A percentile compares a stretch with the other conserved stretches of the same genome.
Conservation (phyloP, 2,888 invertebrate species). For the Aspidapion aeneum region DNA sequence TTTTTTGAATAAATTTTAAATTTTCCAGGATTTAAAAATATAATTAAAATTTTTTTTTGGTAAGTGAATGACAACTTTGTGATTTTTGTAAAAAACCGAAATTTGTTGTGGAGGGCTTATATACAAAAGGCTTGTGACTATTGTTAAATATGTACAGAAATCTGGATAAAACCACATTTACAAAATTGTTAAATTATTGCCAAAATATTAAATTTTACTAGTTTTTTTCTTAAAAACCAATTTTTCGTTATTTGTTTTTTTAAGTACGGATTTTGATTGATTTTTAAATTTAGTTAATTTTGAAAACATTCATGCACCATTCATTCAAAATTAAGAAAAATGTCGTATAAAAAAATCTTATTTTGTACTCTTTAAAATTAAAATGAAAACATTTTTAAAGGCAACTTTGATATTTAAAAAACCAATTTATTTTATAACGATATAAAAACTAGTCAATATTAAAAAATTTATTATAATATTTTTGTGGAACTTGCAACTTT, state of each 20-base stretch:
- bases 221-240: constrained; percentile 16
- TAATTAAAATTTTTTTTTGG: too few relatives aligned
- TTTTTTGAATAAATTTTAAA: too few relatives aligned
- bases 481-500: too few relatives aligned
- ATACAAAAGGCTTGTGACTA: constrained; percentile 3
- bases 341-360: constrained; percentile 26
- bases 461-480: too few relatives aligned
- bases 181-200: constrained; percentile 14
- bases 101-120: constrained; percentile 1
- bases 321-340: constrained; percentile 24
- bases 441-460: not conserved
- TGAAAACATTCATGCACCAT: constrained; percentile 30
- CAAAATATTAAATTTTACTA: constrained; percentile 15
- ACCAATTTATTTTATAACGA: not conserved
- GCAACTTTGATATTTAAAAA: not conserved
- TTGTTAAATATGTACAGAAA: not conserved
- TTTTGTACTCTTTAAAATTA: constrained; percentile 35
- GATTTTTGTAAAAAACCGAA: not conserved
- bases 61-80: too few relatives aligned
- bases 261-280: constrained; percentile 22
- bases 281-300: constrained; percentile 20
- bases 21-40: too few relatives aligned
- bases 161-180: constrained; percentile 27
- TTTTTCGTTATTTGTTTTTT: constrained; percentile 10
- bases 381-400: constrained; percentile 8